phyloP scores from a whole-genome alignment of 2,113 vertebrate species.

The Tychaedon coryphoeus region DNA sequence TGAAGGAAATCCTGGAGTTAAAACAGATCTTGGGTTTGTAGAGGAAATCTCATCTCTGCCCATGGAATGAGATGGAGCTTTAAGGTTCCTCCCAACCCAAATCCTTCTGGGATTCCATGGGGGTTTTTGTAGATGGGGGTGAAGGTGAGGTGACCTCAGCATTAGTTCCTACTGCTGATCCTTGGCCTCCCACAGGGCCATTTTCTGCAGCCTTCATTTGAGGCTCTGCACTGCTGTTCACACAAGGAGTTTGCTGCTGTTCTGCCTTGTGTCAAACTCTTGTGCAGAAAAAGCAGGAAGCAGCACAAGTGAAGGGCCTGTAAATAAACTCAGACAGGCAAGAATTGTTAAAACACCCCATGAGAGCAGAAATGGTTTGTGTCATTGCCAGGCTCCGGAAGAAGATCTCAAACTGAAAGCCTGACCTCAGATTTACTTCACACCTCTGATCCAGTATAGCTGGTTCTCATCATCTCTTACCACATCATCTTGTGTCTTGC shows the following conservation, averaged over 20 bases:
- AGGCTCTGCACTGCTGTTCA: background rate
- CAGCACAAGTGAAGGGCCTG: background rate
- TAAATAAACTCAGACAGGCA: background rate
- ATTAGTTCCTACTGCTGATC: background rate
- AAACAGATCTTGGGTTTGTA: too few relatives aligned
- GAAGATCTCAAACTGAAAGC: background rate
- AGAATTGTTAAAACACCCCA: background rate
- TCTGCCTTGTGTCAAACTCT: background rate
- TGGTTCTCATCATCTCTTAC: constrained; percentile 35
- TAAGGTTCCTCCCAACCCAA: background rate
- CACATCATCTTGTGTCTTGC: background rate
- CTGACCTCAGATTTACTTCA: background rate
- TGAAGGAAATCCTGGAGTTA: too few relatives aligned
- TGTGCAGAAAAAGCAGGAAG: background rate
- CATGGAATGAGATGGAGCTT: background rate
- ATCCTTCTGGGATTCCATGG: background rate
- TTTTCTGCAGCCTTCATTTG: background rate
- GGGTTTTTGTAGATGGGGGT: background rate
- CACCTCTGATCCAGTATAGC: background rate
- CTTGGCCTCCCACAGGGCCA: background rate
- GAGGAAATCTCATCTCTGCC: background rate
- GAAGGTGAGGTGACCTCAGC: background rate
- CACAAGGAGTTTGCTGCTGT: background rate
- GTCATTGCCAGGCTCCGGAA: background rate
- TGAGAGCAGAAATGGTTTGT: background rate